These are phyloP conservation scores for Tamias sibiricus DNA, from an alignment of 2,113 vertebrate species.

Conservation along the genomic window DNA sequence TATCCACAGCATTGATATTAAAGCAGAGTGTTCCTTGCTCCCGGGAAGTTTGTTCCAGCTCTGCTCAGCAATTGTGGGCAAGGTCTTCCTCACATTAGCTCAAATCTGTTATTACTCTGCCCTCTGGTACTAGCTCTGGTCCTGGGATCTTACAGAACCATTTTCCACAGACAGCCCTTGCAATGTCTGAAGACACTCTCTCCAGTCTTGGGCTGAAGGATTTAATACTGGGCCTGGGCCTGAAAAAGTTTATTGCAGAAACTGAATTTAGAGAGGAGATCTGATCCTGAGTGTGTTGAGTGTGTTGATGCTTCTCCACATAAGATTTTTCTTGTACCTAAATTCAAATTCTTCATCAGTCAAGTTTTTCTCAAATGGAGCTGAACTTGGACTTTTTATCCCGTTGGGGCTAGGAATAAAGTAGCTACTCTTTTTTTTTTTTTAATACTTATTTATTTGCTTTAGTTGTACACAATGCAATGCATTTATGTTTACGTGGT, in stretches of 20 bases:
- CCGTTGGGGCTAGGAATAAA: background rate
- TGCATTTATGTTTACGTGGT: no score
- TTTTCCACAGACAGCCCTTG: background rate
- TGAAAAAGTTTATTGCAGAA: accelerated
- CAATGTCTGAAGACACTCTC: background rate
- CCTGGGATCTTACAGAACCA: background rate
- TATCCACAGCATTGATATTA: background rate
- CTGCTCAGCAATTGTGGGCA: background rate
- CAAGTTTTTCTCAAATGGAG: background rate
- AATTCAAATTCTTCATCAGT: background rate
- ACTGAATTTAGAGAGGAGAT: background rate
- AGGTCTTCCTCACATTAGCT: accelerated
- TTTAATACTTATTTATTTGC: no score
- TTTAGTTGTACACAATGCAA: no score
- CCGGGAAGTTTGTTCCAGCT: accelerated
- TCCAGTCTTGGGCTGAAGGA: background rate
- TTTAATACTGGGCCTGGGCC: background rate
- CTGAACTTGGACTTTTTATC: background rate
- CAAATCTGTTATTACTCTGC: background rate
- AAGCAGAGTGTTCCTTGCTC: background rate
- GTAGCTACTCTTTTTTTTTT: no score
- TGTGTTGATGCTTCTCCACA: accelerated
- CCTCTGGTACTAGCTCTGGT: background rate
- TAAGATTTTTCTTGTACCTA: background rate
- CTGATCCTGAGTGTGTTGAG: accelerated